Evolutionary conservation across 1,140 invertebrate genomes (phyloP), one percentile per base, ranked within the genome.

Genomic region (Drosophila parvula): DNA sequence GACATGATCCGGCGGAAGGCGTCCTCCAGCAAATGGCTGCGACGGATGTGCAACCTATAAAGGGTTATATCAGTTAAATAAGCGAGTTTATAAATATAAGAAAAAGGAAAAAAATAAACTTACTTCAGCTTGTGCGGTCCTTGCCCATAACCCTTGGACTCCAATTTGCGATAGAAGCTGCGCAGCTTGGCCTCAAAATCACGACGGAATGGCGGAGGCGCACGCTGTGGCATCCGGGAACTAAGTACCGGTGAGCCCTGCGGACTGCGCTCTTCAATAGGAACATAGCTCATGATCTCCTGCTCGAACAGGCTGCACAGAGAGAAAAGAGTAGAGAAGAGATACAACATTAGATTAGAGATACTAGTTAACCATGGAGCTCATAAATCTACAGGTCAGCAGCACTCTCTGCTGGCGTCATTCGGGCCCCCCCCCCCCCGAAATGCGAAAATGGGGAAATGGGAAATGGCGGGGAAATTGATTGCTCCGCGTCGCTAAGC

Each of bases 211-310:
- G 97, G 97, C 47, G 97, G 97, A 22, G 97, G 97, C 8, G 97
- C 96, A 93, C 95, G 81, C 95, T 96, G 82, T 94, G 95, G 82
- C 97, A 94, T 70, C 95, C 95, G 74, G 96, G 93, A 64, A 96
- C 96, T 47, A 1, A 92, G 86, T 16, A 92, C 85, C 48, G 82
- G 91, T 83, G 89, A 90, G 82, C 86, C 92, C 88, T 84, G 88
- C 55, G 89, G 92, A 92, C 94, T 92, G 70, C 94, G 91, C 89
- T 95, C 94, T 79, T 94, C 94, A 60, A 96, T 95, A 71, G 98
- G 98, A 86, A 98, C 96, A 93, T 98, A 98, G 60, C 97, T 98
- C 97, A 98, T 98, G 88, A 99, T 98, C 94, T 99, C 98, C 94
- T 98, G 97, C 92, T 99, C 98, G 94, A 98, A 99, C 80, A 98